Evolutionary conservation across 1,140 invertebrate genomes (phyloP).

Genomic region (Artemia franciscana): DNA sequence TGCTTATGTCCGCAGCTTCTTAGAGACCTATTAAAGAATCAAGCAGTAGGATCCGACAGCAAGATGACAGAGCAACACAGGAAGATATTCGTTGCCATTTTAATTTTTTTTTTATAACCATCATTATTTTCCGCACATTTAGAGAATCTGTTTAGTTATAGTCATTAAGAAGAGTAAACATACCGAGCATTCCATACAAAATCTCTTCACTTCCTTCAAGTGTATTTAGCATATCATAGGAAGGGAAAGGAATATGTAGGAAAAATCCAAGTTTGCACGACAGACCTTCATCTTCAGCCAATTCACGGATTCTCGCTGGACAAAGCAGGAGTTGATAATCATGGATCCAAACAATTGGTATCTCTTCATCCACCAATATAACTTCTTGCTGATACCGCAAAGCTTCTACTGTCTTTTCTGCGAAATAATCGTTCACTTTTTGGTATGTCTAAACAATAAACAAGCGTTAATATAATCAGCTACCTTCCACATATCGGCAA

Average conservation of each 20-base stretch:
- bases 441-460: slow-evolving; percentile 19
- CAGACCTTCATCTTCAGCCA: slow-evolving; percentile 19
- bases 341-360: slow-evolving; percentile 25
- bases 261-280: slow-evolving; percentile 23
- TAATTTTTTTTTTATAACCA: too few species aligned
- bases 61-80: too few species aligned
- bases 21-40: too few species aligned
- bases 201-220: slow-evolving; percentile 24
- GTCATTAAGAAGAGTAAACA: too few species aligned
- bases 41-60: too few species aligned
- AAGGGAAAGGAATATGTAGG: slow-evolving; percentile 24
- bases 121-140: too few species aligned
- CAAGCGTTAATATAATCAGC: not conserved
- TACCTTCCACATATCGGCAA: not conserved
- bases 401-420: slow-evolving; percentile 17
- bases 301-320: slow-evolving; percentile 20
- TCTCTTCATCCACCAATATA: slow-evolving; percentile 14
- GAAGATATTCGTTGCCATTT: too few species aligned
- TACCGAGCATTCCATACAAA: slow-evolving; percentile 22
- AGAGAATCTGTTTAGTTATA: too few species aligned
- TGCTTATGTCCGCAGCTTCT: too few species aligned
- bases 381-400: slow-evolving; percentile 15
- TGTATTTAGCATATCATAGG: slow-evolving; percentile 23
- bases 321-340: slow-evolving; percentile 25
- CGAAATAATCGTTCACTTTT: slow-evolving; percentile 20